Evolutionary conservation across 2,797 vertebrate species (phyloP), one percentile per base, ranked within the genome.

Genomic region (Acipenser oxyrinchus): DNA sequence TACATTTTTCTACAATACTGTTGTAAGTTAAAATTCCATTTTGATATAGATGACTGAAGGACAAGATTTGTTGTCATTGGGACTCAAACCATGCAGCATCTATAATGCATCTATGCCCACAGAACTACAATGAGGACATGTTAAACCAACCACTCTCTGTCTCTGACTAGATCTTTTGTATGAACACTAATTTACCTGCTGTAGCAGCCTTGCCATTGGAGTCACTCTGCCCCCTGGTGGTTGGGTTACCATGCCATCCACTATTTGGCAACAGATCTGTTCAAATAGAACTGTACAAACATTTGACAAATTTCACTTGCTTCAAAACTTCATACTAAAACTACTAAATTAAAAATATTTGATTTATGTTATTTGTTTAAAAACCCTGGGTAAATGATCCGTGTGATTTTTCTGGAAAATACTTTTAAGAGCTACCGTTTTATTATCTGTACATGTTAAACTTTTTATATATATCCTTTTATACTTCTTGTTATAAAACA

Each of bases 231-330:
- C 55, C 37, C 65, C 60, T 70, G 82, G 79, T 66, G 78, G 78
- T 74, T 79, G 77, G 74, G 79, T 75, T 77, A 80, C 68, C 75
- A 86, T 76, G 82, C 87, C 88, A 86, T 86, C 85, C 85, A 89
- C 83, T 83, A 80, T 92, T 92, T 92, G 92, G 90, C 89, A 92
- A 94, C 88, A 69, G 84, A 83, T 82, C 84, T 88, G 84, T 84
- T 83, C 82, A 84, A 86, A 88, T 63, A 91, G 81, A 87, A 83
- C 86, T 89, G 85, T 92, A 90, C 77, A 74, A 83, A 86, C 82
- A 81, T 82, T 84, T 78, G 85, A 89, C 87, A 87, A 81, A 81
- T 84, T 80, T 83, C 85, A 86, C 86, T 83, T 73, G 76, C 82
- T 88, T 88, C 85, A 83, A 88, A 88, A 88, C 79, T 85, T 81